Conservation (phyloP, 2,888 invertebrate species). For the Adineta ricciae region DNA sequence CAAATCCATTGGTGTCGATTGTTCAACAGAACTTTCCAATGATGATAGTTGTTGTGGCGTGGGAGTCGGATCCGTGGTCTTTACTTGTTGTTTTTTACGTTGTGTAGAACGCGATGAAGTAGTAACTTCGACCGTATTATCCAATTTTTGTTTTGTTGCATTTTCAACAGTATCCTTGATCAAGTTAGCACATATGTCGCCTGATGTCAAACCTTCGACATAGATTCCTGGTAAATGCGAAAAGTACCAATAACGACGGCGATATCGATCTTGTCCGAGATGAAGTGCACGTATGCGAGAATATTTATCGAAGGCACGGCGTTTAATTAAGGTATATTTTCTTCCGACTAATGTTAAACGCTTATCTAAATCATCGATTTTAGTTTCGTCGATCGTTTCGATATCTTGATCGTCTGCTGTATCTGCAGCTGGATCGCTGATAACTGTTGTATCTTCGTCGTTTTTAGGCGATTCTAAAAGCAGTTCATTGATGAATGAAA, state of each 20-base stretch:
- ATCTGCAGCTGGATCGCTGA: background rate
- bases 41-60: background rate
- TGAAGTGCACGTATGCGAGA: slow-evolving; percentile 66
- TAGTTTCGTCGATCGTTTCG: slow-evolving; percentile 4
- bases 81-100: background rate
- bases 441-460: background rate
- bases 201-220: slow-evolving; percentile 79
- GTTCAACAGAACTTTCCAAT: background rate
- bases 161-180: background rate
- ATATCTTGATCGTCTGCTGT: background rate
- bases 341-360: background rate
- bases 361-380: slow-evolving; percentile 20
- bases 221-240: slow-evolving; percentile 79
- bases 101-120: background rate
- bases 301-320: slow-evolving; percentile 42
- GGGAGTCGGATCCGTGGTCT: background rate
- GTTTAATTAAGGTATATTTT: background rate
- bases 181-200: slow-evolving; percentile 38
- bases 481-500: too few species aligned
- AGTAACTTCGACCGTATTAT: background rate
- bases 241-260: slow-evolving; percentile 82
- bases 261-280: slow-evolving; percentile 83
- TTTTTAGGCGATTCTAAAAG: background rate
- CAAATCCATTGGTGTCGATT: background rate
- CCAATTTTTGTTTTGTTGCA: background rate